Base-by-base conservation (phyloP, 2,888 invertebrate species). In the Invenusta paracnida region DNA sequence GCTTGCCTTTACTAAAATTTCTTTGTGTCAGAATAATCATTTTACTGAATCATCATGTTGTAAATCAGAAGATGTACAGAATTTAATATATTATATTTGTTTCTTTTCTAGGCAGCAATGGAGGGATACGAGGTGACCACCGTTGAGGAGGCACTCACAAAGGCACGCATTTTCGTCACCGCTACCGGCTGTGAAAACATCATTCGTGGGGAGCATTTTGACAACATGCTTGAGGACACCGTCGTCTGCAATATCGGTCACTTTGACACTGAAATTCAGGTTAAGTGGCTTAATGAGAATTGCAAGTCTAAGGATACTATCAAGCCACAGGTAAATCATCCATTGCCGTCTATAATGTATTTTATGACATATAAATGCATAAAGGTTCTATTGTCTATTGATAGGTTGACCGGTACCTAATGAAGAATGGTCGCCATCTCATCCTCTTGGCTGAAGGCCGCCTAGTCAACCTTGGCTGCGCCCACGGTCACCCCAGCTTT, bases 211-310 rank as follows among this genome's bases (percentile, higher is more conserved):
- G 93, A 94, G 85, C 98, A 99, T 92, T 95, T 99, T 90, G 90
- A 94, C 85, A 93, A 94, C 89, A 97, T 99, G 97, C 94, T 95
- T 88, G 96, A 99, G 91, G 98, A 99, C 92, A 94, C 96, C 67
- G 97, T 99, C 90, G 96, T 99, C 85, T 98, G 98, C 91, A 99
- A 99, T 91, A 98, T 99, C 91, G 98, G 99, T 1, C 99, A 99
- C 92, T 99, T 99, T 92, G 98, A 99, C 92, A 96, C 96, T 91
- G 99, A 99, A 93, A 95, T 99, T 88, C 95, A 99, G 92, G 96
- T 98, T 17, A 93, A 94, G 79, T 99, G 98, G 97, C 93, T 99
- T 86, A 96, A 97, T 86, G 94, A 95, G 85, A 97, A 98, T 93
- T 94, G 95, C 85, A 93, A 93, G 85, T 94, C 94, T 88, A 97